phyloP scores from a whole-genome alignment of 2,113 vertebrate genomes.

The Polypterus bichir region DNA sequence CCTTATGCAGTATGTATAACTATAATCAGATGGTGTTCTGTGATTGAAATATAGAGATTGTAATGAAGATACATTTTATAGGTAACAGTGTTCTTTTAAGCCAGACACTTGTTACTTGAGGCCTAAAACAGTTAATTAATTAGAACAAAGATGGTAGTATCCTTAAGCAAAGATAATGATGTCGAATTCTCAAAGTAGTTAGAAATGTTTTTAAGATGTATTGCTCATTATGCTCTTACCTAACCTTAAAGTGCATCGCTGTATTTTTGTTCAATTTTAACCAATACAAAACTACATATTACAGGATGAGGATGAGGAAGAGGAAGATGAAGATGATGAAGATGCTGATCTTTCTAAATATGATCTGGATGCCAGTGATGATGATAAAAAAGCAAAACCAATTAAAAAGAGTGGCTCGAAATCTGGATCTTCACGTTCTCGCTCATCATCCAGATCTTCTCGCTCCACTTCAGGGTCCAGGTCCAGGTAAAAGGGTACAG shows the following conservation, averaged over 20 bases:
- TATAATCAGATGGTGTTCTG: no score
- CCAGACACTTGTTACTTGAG: no score
- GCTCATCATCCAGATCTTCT: slow-evolving; percentile 79
- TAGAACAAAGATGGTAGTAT: no score
- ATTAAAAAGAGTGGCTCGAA: slow-evolving; percentile 63
- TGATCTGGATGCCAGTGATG: slow-evolving; percentile 80
- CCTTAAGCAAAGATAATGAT: no score
- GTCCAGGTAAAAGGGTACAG: slow-evolving; percentile 99
- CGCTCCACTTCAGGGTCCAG: slow-evolving; percentile 96
- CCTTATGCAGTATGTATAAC: no score
- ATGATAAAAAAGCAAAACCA: slow-evolving; percentile 58
- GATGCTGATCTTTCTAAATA: slow-evolving; percentile 93
- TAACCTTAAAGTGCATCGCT: background rate
- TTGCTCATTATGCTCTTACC: no score
- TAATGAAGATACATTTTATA: no score
- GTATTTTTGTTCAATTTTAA: background rate
- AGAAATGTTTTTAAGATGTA: no score
- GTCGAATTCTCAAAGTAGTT: no score
- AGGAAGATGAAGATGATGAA: slow-evolving; percentile 35
- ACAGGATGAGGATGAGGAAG: slow-evolving; percentile 75
- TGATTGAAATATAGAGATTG: no score
- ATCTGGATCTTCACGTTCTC: slow-evolving; percentile 76
- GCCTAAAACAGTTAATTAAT: no score
- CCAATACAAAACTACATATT: background rate
- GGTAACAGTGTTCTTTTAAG: no score